Percentiles rank a stretch among this genome's conserved stretches.
These are phyloP conservation scores for Hypocryptadius cinnamomeus DNA, from an alignment of 2,113 vertebrate species.

Conservation along the genomic window DNA sequence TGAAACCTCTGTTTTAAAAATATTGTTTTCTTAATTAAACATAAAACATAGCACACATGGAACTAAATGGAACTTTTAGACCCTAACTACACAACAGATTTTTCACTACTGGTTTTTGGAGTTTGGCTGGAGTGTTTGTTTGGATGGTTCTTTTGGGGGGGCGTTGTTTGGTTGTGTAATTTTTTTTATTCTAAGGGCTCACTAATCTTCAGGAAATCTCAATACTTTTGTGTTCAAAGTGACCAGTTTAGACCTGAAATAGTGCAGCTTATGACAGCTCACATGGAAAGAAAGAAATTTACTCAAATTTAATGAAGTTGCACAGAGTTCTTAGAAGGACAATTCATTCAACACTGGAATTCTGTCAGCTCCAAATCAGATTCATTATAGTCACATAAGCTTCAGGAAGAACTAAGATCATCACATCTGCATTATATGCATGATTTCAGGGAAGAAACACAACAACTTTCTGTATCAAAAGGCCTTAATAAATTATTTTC, in stretches of 20 bases:
- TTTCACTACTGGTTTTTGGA: background rate
- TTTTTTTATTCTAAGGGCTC: background rate
- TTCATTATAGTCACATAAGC: background rate
- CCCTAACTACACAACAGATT: background rate
- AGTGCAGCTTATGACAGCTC: background rate
- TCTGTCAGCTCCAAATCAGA: background rate
- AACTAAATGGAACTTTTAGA: background rate
- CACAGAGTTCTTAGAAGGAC: background rate
- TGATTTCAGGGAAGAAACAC: background rate
- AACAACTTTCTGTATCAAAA: background rate
- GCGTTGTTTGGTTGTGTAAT: background rate
- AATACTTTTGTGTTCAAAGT: background rate
- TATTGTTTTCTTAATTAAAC: background rate
- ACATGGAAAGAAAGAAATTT: background rate
- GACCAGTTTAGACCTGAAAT: background rate
- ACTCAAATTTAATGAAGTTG: background rate
- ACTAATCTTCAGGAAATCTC: background rate
- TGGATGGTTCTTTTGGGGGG: background rate
- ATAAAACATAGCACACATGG: background rate
- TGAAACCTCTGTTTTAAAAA: background rate
- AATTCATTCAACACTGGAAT: background rate
- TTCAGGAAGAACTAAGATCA: background rate
- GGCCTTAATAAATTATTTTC: background rate
- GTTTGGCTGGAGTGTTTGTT: background rate
- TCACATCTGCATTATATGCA: background rate